Conservation (phyloP, 2,888 invertebrate genomes). For the Plemyria rubiginata region DNA sequence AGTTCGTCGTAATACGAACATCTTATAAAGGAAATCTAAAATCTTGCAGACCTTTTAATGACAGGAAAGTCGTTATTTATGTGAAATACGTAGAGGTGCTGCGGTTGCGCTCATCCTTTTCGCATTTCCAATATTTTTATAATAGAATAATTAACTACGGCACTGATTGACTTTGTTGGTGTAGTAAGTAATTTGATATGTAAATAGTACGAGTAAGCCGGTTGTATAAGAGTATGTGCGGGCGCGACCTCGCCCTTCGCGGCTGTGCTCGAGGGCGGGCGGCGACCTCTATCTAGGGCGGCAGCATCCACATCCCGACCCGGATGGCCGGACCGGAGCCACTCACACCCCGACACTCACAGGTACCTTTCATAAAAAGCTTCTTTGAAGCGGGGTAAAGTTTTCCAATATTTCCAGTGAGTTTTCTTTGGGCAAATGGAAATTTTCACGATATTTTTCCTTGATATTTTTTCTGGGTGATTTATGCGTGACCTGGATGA, state of each 20-base stretch:
- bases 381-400: conserved; percentile 5
- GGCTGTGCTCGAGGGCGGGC: conserved; percentile 30
- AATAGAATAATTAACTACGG: not conserved
- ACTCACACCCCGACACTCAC: conserved; percentile 11
- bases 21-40: no score
- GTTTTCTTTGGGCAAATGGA: conserved; percentile 10
- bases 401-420: conserved; percentile 22
- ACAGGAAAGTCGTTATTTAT: no score
- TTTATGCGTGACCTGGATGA: no score
- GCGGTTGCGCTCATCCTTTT: no score
- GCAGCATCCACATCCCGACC: conserved; percentile 6
- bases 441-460: conserved; percentile 6
- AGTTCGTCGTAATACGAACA: no score
- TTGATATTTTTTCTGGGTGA: not conserved
- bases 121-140: no score
- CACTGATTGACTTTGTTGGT: not conserved
- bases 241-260: conserved; percentile 34
- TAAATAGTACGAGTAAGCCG: not conserved
- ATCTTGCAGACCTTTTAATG: no score
- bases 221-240: not conserved
- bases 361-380: conserved; percentile 17
- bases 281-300: conserved; percentile 32
- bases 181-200: not conserved
- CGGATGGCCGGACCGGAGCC: conserved; percentile 7
- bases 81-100: no score